Evolutionary conservation across 2,888 invertebrate species (phyloP).

Genomic region (Zeuzera pyrina): DNA sequence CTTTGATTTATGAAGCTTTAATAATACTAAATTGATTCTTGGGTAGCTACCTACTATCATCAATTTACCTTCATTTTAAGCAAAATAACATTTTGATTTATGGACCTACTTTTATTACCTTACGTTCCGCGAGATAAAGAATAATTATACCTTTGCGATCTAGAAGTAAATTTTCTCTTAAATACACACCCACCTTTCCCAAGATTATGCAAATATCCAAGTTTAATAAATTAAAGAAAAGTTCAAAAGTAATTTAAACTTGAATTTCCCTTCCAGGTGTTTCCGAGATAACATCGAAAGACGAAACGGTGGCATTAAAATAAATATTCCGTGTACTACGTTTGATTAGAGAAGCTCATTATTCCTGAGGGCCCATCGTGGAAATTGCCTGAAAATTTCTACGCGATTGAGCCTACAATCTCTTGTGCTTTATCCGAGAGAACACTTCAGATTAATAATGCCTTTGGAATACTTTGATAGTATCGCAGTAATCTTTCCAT

Average conservation of each 20-base stretch:
- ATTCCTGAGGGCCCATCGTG: constrained; percentile 11
- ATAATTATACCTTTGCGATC: too few species aligned
- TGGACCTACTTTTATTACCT: too few species aligned
- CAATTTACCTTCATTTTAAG: too few species aligned
- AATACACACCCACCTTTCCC: constrained; percentile 12
- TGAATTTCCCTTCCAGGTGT: constrained; percentile 27
- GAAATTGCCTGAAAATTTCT: constrained; percentile 11
- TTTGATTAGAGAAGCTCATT: constrained; percentile 12
- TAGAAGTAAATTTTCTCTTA: too few species aligned
- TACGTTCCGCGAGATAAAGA: too few species aligned
- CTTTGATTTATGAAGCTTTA: too few species aligned
- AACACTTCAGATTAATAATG: too few species aligned
- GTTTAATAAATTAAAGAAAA: constrained; percentile 40
- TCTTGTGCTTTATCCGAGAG: constrained; percentile 7
- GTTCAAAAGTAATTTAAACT: constrained; percentile 38
- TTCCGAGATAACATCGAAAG: constrained; percentile 10
- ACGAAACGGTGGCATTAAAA: constrained; percentile 13
- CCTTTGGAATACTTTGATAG: too few species aligned
- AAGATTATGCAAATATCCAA: constrained; percentile 39
- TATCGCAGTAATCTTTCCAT: too few species aligned
- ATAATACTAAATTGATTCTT: too few species aligned
- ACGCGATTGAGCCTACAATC: constrained; percentile 7
- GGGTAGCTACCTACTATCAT: too few species aligned
- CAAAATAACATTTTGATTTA: too few species aligned
- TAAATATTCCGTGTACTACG: constrained; percentile 10